A percentile compares a stretch with the other conserved stretches of the same genome.
Evolutionary conservation across 1,140 invertebrate species (phyloP).

Genomic region (Aradophagus sp.): DNA sequence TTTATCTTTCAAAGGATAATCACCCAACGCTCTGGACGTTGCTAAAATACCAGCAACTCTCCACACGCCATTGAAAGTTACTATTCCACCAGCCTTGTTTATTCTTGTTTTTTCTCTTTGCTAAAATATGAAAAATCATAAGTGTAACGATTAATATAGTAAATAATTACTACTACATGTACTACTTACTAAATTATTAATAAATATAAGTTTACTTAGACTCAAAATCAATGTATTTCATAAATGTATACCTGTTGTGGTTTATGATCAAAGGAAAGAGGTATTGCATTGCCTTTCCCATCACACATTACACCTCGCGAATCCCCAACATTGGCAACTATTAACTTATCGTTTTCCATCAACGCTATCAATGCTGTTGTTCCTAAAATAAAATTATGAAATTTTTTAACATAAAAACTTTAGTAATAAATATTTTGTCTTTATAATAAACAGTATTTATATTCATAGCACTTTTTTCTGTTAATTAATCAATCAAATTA

Average conservation of each 20-base stretch:
- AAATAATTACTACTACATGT: too few species aligned
- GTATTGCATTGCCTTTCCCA: conserved; percentile 89
- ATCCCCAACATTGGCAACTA: conserved; percentile 97
- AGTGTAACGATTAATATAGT: too few species aligned
- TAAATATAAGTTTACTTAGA: too few species aligned
- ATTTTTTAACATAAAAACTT: neutral
- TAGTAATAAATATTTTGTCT: too few species aligned
- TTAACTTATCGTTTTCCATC: conserved; percentile 85
- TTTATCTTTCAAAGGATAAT: conserved; percentile 95
- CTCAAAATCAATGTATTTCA: too few species aligned
- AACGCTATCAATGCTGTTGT: conserved; percentile 94
- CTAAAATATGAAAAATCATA: conserved; percentile 58
- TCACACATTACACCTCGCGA: conserved; percentile 96
- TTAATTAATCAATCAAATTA: conserved; percentile 17
- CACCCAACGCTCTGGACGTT: conserved; percentile 94
- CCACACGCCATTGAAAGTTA: conserved; percentile 97
- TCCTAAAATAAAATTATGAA: conserved; percentile 73
- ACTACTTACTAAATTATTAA: too few species aligned
- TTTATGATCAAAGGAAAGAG: conserved; percentile 96
- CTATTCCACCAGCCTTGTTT: conserved; percentile 93
- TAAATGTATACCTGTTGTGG: conserved; percentile 96
- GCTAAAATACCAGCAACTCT: conserved; percentile 96
- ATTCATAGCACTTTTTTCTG: too few species aligned
- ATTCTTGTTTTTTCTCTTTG: conserved; percentile 90
- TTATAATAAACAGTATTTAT: too few species aligned